These are phyloP conservation scores for Drosophila yakuba DNA, from an alignment of 1,140 invertebrate species.

Conservation along the genomic window DNA sequence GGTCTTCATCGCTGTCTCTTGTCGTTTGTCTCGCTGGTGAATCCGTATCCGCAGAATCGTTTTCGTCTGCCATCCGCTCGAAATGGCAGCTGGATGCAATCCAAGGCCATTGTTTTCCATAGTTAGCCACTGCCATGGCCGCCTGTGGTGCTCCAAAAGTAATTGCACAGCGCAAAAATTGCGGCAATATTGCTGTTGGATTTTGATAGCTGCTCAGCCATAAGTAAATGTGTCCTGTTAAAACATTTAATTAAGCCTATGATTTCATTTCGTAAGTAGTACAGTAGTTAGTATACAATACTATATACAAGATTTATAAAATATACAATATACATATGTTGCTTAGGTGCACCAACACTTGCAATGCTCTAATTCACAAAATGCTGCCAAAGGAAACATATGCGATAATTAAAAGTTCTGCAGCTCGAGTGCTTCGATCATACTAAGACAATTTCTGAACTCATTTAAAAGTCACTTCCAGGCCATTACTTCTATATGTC, in stretches of 20 bases:
- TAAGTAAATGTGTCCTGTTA: no score
- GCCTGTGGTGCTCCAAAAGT: slow-evolving; percentile 39
- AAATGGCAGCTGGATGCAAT: slow-evolving; percentile 74
- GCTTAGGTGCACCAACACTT: no score
- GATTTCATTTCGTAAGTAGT: no score
- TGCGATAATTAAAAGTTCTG: neutral
- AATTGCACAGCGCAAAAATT: slow-evolving; percentile 16
- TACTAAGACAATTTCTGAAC: slow-evolving; percentile 17
- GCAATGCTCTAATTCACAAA: no score
- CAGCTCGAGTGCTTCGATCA: slow-evolving; percentile 6
- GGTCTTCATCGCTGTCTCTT: slow-evolving; percentile 13
- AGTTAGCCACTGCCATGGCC: slow-evolving; percentile 56
- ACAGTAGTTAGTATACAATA: no score
- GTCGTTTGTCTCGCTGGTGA: slow-evolving; percentile 52
- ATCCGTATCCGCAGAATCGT: slow-evolving; percentile 49
- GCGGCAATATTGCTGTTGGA: neutral
- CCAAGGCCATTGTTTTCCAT: slow-evolving; percentile 72
- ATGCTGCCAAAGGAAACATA: neutral
- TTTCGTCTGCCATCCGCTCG: slow-evolving; percentile 45
- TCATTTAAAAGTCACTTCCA: slow-evolving; percentile 37
- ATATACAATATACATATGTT: no score
- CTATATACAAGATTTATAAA: no score
- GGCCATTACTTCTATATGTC: slow-evolving; percentile 18
- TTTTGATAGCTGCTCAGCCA: neutral
- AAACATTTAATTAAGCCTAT: no score